These are phyloP conservation scores for Myripristis murdjan DNA, from an alignment of 2,797 vertebrate species.

Conservation along the genomic window DNA sequence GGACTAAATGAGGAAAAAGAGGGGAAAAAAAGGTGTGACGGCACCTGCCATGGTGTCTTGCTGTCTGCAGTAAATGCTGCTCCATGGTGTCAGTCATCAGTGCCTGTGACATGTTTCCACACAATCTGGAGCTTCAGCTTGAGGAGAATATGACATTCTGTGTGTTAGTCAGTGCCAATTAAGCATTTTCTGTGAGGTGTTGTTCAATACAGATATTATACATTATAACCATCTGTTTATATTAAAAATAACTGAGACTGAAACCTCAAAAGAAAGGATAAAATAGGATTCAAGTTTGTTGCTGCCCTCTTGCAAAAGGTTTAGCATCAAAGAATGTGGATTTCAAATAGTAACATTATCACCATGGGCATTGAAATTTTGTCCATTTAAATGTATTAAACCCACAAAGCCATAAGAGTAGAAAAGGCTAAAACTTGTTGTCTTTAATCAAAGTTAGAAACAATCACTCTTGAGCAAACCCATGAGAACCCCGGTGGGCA, in stretches of 20 bases:
- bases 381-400: no score
- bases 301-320: no score
- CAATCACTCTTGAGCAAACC: neutral
- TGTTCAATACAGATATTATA: neutral
- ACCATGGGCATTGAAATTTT: no score
- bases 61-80: slow-evolving; percentile 4
- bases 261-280: no score
- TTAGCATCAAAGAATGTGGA: no score
- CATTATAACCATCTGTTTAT: no score
- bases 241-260: no score
- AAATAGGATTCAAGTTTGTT: no score
- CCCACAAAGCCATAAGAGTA: no score
- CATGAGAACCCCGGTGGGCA: neutral
- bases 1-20: slow-evolving; percentile 27
- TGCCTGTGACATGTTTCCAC: slow-evolving; percentile 5
- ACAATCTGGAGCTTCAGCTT: slow-evolving; percentile 6
- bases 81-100: slow-evolving; percentile 7
- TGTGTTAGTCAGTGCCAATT: slow-evolving; percentile 9
- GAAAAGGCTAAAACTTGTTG: neutral
- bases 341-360: no score
- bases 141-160: slow-evolving; percentile 9
- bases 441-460: slow-evolving; percentile 3
- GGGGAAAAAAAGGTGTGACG: slow-evolving; percentile 30
- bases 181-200: neutral
- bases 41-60: neutral